phyloP scores from a whole-genome alignment of 92 coral and sea anemone genomes.

The Ricordea florida region DNA sequence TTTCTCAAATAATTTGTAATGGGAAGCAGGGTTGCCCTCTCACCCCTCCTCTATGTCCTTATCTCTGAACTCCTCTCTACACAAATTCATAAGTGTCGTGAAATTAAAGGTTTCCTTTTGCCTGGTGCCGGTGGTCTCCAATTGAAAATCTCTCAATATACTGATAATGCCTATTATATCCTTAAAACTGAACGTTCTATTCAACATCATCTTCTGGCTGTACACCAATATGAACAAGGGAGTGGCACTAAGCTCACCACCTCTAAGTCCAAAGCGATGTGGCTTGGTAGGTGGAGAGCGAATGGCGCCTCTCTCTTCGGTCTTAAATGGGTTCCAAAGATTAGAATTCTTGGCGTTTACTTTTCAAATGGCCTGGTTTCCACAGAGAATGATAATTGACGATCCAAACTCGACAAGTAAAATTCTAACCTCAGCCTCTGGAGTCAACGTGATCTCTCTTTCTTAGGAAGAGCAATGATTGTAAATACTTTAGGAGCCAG shows the following conservation, averaged over 20 bases:
- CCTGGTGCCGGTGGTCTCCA: background rate
- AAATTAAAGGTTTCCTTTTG: background rate
- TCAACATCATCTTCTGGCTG: background rate
- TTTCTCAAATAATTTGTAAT: slow-evolving; percentile 8
- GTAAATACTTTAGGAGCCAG: background rate
- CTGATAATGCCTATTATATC: background rate
- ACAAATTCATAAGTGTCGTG: background rate
- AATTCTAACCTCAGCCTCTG: background rate
- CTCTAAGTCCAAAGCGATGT: too few relatives aligned
- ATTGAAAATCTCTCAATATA: background rate
- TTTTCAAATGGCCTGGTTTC: background rate
- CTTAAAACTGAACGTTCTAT: background rate
- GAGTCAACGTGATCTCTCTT: background rate
- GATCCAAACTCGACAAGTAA: background rate
- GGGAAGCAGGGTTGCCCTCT: slow-evolving; percentile 11
- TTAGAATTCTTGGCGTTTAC: slow-evolving; percentile 6
- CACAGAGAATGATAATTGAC: slow-evolving; percentile 11
- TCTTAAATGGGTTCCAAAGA: slow-evolving; percentile 18
- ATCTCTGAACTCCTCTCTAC: slow-evolving; percentile 8
- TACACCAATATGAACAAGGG: background rate
- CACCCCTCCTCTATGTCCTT: slow-evolving; percentile 13
- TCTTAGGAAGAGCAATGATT: background rate
- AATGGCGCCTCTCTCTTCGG: background rate
- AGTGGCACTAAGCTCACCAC: too few relatives aligned
- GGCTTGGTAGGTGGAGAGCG: background rate